Conservation (phyloP, 2,113 vertebrate species). For the Parus major region DNA sequence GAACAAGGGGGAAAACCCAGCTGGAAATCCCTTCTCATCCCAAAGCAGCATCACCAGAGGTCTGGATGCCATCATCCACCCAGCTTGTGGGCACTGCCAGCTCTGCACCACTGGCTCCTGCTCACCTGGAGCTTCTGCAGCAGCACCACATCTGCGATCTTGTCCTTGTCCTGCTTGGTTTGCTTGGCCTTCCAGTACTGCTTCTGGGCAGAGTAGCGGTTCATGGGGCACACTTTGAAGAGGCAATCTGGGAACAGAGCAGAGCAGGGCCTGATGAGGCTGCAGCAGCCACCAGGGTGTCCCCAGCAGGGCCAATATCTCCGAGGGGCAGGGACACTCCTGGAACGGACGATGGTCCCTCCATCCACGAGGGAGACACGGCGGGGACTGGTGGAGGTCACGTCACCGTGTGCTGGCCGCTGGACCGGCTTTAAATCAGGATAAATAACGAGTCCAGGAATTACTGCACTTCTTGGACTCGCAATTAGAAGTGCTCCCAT, state of each 20-base stretch:
- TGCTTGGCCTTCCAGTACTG: constrained; percentile 99
- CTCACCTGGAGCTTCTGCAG: constrained; percentile 95
- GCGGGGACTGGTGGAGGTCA: neutral
- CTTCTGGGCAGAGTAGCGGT: constrained; percentile 97
- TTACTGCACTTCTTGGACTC: neutral
- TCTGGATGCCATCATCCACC: rapidly evolving
- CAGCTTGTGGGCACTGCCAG: neutral
- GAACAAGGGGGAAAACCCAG: neutral
- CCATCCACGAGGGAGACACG: neutral
- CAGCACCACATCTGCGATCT: constrained; percentile 90
- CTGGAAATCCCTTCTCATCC: neutral
- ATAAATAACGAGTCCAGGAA: neutral
- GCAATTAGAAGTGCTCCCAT: neutral
- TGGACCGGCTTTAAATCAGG: neutral
- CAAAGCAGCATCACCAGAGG: neutral
- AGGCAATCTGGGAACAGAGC: constrained; percentile 85
- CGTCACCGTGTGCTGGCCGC: neutral
- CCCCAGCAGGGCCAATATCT: neutral
- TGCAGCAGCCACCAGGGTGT: neutral
- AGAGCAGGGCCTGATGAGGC: neutral
- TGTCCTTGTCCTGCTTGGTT: constrained; percentile 97
- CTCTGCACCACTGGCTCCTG: rapidly evolving
- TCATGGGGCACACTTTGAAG: constrained; percentile 98
- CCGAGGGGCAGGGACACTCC: neutral
- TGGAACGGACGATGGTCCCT: neutral